These are phyloP conservation scores for Doris montereyensis DNA, from an alignment of 2,888 invertebrate genomes.

Conservation along the genomic window DNA sequence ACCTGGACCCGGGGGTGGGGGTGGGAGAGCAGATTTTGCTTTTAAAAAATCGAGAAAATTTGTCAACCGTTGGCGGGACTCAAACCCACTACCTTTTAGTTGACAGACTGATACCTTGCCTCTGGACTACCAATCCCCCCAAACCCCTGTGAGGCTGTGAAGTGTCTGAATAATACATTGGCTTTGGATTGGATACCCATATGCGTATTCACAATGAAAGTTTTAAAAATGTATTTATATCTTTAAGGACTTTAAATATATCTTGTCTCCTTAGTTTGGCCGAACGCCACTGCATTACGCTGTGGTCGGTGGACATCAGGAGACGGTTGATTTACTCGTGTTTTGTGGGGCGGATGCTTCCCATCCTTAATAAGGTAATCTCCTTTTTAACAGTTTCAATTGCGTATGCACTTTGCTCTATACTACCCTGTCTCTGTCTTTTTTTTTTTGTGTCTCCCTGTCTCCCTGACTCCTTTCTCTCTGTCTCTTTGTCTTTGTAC, in stretches of 20 bases:
- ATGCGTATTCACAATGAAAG: no score
- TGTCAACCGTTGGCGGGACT: no score
- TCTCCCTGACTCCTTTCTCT: background rate
- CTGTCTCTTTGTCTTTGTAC: no score
- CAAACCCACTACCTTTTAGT: no score
- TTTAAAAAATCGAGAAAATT: no score
- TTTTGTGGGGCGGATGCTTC: constrained; percentile 49
- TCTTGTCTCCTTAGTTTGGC: constrained; percentile 35
- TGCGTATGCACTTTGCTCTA: no score
- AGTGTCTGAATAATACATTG: background rate
- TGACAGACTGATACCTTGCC: no score
- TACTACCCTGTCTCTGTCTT: background rate
- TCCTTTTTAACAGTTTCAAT: background rate
- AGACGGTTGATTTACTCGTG: constrained; percentile 46
- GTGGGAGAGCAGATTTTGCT: no score
- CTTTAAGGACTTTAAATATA: background rate
- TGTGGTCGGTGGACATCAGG: constrained; percentile 38
- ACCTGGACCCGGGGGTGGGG: no score
- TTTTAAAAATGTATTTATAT: no score
- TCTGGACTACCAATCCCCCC: no score
- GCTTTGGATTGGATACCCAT: no score
- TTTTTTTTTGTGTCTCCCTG: background rate
- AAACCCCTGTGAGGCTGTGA: background rate
- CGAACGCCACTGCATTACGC: constrained; percentile 50
- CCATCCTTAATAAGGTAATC: background rate